Evolutionary conservation across 53 echinoderm and acorn worm genomes (phyloP).

Genomic region (Henricia sp.): DNA sequence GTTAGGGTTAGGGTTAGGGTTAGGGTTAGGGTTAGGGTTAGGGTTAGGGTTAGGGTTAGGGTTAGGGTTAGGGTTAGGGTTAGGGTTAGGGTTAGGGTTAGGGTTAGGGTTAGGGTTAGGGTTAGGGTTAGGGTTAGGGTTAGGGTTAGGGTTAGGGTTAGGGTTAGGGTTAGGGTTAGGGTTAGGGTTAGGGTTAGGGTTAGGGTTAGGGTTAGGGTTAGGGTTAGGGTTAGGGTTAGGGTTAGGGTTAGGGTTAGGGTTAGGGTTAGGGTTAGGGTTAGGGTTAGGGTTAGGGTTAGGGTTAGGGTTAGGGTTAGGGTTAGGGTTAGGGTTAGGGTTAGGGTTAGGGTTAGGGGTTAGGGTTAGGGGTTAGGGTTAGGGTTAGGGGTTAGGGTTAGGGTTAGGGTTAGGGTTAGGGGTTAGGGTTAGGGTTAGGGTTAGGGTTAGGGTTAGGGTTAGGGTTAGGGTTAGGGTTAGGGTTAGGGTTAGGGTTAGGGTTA

Average conservation of each 20-base stretch:
- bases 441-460: too few species aligned
- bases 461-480: too few species aligned
- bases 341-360: too few species aligned
- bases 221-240: not conserved
- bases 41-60: not conserved
- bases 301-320: conserved; percentile 60
- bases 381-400: too few species aligned
- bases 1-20: not conserved
- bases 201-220: not conserved
- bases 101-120: not conserved
- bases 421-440: too few species aligned
- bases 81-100: not conserved
- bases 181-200: not conserved
- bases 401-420: too few species aligned
- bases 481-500: too few species aligned
- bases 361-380: too few species aligned
- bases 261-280: not conserved
- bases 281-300: conserved; percentile 44
- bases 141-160: not conserved
- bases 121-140: not conserved
- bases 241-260: not conserved
- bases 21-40: not conserved
- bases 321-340: conserved; percentile 62
- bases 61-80: not conserved
- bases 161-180: not conserved